Evolutionary conservation across 92 coral and sea anemone species (phyloP), one percentile per base, ranked within the genome.

Genomic region (Siderastrea siderea): DNA sequence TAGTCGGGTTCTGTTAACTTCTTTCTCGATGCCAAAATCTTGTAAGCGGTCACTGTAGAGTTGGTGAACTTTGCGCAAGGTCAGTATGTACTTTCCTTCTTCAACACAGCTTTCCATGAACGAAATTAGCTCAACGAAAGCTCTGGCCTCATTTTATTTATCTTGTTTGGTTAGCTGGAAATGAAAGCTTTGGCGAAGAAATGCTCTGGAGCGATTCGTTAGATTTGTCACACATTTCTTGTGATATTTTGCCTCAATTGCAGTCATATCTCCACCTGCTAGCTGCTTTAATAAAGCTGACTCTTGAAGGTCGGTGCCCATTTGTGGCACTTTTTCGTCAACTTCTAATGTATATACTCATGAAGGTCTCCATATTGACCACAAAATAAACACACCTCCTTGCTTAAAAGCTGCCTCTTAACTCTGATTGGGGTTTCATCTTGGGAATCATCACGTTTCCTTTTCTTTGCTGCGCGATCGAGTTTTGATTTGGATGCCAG

Each of bases 11-110:
- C 38, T 26, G 38, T 26, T 26, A 26, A 26, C 38, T 26, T 26
- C 44, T 67, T 90, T 90, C 49, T 73, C 82, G 44, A 86, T 86
- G 19, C 85, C 82, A 15, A 91, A 74, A 13, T 86, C 84, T 66
- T 67, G 66, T 6, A 91, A 58, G 1, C 93, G 60, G 38, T 79
- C 72, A 3, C 54, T 64, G 68, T 88, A 81, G 49, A 80, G 59
- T 47, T 54, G 47, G 49, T 72, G 87, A 2, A 88, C 59, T 19
- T 88, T 87, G 57, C 74, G 15, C 26, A 87, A 38, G 59, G 58
- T 26, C 38, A 26, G 38, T 26, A 26, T 26, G 38, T 26, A 26
- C 38, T 26, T 26, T 26, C 38, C 38, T 38, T 64, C 51, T 1
- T 86, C 84, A 7, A 86, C 84, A 2, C 55, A 10, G 15, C 2